Evolutionary conservation across 2,113 vertebrate species (phyloP), one percentile per base, ranked within the genome.

Genomic region (Alligator mississippiensis): DNA sequence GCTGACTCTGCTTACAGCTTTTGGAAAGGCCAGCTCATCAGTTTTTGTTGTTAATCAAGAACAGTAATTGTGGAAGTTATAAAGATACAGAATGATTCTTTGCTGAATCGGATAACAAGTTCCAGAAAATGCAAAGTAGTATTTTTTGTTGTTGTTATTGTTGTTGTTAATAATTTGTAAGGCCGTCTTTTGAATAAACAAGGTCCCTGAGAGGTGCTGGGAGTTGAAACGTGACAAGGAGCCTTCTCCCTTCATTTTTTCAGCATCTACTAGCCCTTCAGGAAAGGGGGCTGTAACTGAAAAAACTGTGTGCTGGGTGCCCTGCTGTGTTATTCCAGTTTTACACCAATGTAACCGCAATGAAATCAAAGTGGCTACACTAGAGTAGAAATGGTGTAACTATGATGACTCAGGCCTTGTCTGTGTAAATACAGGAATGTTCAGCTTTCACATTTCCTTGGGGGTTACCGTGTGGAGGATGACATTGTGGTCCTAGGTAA

Each of bases 11-110:
- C 96, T 96, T 97, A 96, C 89, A 80, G 58, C 93, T 87, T 92
- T 89, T 93, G 95, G 97, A 98, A 98, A 97, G 96, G 97, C 97
- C 96, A 98, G 87, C 97, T 98, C 98, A 98, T 98, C 97, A 98
- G 92, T 97, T 98, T 97, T 97, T 95, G 96, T 91, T 97, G 96
- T 97, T 98, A 98, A 98, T 98, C 98, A 98, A 97, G 96, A 97
- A 93, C 94, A 96, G 95, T 98, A 98, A 98, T 97, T 96, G 97
- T 98, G 81, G 90, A 80, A 97, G 93, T 96, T 97, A 96, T 84
- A 94, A 97, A 97, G 96, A 92, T 81, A 95, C 91, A 74, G 93
- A 95, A 96, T 61, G 77, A 94, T 96, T 94, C 96, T 97, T 97
- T 97, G 97, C 97, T 97, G 96, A 98, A 97, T 95, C 97, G 94